A percentile compares a stretch with the other conserved stretches of the same genome.
Evolutionary conservation across 2,888 invertebrate genomes (phyloP).

Genomic region (Tricholauxania praeusta): DNA sequence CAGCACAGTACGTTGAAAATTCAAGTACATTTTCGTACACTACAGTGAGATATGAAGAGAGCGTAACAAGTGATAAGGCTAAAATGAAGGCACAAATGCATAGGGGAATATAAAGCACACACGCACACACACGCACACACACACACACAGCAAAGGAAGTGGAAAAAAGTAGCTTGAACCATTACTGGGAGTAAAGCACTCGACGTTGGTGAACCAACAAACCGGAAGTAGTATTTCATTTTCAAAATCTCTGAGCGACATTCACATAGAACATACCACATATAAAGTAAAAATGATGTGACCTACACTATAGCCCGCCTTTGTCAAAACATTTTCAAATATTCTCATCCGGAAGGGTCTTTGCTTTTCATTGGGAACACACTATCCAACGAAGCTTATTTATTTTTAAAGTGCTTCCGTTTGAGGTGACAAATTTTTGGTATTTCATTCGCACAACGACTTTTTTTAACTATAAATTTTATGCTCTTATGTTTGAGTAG

Average conservation of each 20-base stretch:
- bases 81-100: neutral
- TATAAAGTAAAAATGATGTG: neutral
- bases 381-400: slow-evolving; percentile 31
- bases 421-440: slow-evolving; percentile 48
- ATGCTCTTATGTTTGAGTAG: neutral
- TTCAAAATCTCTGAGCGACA: slow-evolving; percentile 31
- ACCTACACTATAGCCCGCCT: neutral
- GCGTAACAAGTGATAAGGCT: neutral
- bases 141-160: neutral
- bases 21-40: slow-evolving; percentile 4
- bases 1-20: slow-evolving; percentile 21
- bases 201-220: slow-evolving; percentile 32
- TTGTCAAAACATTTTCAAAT: too few relatives aligned
- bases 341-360: too few relatives aligned
- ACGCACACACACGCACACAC: neutral
- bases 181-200: slow-evolving; percentile 10
- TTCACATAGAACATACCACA: slow-evolving; percentile 8
- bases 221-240: slow-evolving; percentile 35
- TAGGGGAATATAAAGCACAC: neutral
- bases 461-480: slow-evolving; percentile 10
- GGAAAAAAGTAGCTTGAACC: neutral
- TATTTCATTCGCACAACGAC: slow-evolving; percentile 31
- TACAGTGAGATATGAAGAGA: neutral
- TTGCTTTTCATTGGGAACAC: too few relatives aligned
- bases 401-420: slow-evolving; percentile 48